Evolutionary conservation across 2,113 vertebrate species (phyloP).

Genomic region (Rattus rattus): DNA sequence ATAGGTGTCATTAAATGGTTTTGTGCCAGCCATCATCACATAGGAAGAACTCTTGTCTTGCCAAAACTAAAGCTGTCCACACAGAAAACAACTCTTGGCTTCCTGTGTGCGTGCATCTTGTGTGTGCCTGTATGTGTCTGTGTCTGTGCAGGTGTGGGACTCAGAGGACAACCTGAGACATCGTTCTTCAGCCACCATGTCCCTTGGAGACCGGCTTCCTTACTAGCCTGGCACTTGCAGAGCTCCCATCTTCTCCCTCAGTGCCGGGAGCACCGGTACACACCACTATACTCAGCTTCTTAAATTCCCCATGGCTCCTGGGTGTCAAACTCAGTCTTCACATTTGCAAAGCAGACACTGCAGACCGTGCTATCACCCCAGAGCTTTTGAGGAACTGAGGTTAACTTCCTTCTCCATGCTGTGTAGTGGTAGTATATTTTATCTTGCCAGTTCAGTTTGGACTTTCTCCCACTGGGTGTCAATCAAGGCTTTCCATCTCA

Average conservation of each 20-base stretch:
- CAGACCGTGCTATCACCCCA: fast-evolving
- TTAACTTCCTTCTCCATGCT: not conserved
- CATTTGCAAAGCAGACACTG: not conserved
- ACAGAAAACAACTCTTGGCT: not conserved
- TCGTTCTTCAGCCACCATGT: not conserved
- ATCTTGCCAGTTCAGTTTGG: not conserved
- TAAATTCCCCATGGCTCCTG: not conserved
- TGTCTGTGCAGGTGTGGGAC: not conserved
- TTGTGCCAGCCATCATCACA: not conserved
- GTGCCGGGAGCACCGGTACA: not conserved
- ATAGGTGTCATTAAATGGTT: not conserved
- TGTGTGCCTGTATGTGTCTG: not conserved
- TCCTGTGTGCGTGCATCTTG: too few relatives aligned
- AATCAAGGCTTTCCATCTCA: too few relatives aligned
- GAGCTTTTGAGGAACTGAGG: not conserved
- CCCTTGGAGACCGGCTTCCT: not conserved
- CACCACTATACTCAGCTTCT: not conserved
- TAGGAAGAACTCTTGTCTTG: not conserved
- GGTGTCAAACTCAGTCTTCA: not conserved
- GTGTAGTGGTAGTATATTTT: not conserved
- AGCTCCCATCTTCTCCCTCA: not conserved
- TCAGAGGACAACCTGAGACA: not conserved
- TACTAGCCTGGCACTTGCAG: not conserved
- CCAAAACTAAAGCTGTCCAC: not conserved
- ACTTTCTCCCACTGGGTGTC: too few relatives aligned